Percentiles rank a stretch among this genome's conserved stretches.
Evolutionary conservation across 2,113 vertebrate genomes (phyloP).

Genomic region (Oxyruncus cristatus): DNA sequence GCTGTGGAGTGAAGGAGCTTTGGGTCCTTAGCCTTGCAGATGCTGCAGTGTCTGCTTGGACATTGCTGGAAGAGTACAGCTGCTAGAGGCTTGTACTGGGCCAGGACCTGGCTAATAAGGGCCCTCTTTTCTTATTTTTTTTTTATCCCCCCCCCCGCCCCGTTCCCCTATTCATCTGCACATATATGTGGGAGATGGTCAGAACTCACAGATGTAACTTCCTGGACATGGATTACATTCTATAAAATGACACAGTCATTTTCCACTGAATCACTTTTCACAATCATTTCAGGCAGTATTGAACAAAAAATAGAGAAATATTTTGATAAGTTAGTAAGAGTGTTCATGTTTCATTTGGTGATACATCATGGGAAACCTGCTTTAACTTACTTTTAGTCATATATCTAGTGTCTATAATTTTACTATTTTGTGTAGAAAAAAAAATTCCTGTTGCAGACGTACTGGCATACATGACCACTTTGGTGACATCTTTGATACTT

Average conservation of each 20-base stretch:
- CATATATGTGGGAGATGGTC: background rate
- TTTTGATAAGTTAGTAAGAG: background rate
- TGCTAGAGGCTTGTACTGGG: background rate
- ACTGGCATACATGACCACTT: background rate
- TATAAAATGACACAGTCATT: background rate
- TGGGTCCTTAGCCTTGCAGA: background rate
- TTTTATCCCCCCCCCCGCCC: too few species aligned
- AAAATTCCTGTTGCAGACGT: background rate
- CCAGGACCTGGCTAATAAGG: background rate
- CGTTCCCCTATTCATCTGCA: background rate
- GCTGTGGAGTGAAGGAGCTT: background rate
- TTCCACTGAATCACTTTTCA: background rate
- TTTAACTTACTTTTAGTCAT: background rate
- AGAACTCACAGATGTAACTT: background rate
- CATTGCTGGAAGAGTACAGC: background rate
- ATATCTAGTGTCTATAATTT: background rate
- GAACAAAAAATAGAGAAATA: background rate
- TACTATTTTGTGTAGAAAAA: background rate
- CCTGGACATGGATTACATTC: background rate
- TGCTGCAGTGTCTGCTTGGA: background rate
- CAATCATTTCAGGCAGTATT: background rate
- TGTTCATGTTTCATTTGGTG: background rate
- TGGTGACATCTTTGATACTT: background rate
- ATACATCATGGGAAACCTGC: background rate
- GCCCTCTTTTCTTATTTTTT: background rate